Evolutionary conservation across 2,113 vertebrate species (phyloP).

Genomic region (Oreamnos americanus): DNA sequence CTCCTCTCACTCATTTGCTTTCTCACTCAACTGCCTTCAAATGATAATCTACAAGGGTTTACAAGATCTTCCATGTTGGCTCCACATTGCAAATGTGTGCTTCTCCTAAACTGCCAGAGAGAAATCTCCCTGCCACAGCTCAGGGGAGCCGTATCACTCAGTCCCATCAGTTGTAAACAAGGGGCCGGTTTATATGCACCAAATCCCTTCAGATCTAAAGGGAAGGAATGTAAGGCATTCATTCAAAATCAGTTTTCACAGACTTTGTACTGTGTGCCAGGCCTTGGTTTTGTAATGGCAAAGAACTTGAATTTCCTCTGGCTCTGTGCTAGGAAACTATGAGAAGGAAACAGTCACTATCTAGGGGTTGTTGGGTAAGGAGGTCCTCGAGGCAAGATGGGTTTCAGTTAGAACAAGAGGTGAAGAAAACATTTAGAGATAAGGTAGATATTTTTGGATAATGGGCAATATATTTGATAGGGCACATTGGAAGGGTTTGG

Average conservation of each 20-base stretch:
- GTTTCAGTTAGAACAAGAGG: background rate
- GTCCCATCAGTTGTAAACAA: background rate
- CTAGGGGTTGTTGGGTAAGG: background rate
- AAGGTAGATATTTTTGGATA: background rate
- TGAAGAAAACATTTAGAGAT: background rate
- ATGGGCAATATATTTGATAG: background rate
- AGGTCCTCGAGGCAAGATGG: fast-evolving
- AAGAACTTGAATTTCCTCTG: background rate
- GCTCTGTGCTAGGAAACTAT: background rate
- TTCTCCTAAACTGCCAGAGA: background rate
- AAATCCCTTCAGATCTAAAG: background rate
- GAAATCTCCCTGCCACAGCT: background rate
- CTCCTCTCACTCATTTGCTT: background rate
- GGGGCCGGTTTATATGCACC: background rate
- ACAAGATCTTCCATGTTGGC: background rate
- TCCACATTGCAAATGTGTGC: background rate
- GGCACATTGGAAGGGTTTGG: background rate
- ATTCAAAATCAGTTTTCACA: background rate
- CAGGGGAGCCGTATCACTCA: background rate
- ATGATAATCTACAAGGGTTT: background rate
- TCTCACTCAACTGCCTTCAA: background rate
- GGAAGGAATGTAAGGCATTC: background rate
- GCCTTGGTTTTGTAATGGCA: background rate
- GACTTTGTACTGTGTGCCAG: background rate
- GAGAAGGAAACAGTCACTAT: background rate